Base-by-base conservation (phyloP, 2,797 vertebrate species). In the Phaenicophaeus curvirostris region DNA sequence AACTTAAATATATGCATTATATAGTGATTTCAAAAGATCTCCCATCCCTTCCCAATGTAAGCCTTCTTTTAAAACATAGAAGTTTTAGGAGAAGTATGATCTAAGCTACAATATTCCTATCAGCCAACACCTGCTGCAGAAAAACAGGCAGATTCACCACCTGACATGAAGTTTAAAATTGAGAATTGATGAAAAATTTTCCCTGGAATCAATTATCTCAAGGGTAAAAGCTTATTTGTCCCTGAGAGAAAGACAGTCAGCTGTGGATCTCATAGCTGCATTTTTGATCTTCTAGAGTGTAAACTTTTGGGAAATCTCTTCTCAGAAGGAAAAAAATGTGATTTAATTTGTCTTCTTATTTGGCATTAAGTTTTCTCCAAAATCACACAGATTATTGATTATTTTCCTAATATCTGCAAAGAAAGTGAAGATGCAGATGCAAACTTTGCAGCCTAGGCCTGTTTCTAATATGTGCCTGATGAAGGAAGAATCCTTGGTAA, bases 151-250 rank as follows among this genome's bases (percentile, higher is more conserved):
- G 0, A 76, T 76, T 58, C n/a, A 53, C 53, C 41, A 50, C 50
- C 51, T 79, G 74, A 55, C 48, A 88, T 39, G 12, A 71, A 63
- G 37, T 53, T 89, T 87, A 73, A 84, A 89, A 91, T 75, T 6
- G 16, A 82, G 59, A 79, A 76, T 89, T 73, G n/a, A 87, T 76
- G 4, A 69, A 79, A 81, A 79, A 3, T 78, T 68, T 86, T 69
- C 21, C 44, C 35, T n/a, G 48, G 24, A 88, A 82, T 76, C 80
- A 88, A 68, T 77, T 86, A 90, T 54, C 35, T 51, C 63, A 48
- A 54, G n/a, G 24, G n/a, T 68, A 75, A 81, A 83, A 84, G 28
- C 50, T 68, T 74, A 46, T 75, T 89, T 65, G 16, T 53, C 81
- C 72, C 15, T 14, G 31, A 15, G 9, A 9, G 39, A 33, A 21